Conservation (phyloP, 2,888 invertebrate species). For the Cosmorhoe ocellata region DNA sequence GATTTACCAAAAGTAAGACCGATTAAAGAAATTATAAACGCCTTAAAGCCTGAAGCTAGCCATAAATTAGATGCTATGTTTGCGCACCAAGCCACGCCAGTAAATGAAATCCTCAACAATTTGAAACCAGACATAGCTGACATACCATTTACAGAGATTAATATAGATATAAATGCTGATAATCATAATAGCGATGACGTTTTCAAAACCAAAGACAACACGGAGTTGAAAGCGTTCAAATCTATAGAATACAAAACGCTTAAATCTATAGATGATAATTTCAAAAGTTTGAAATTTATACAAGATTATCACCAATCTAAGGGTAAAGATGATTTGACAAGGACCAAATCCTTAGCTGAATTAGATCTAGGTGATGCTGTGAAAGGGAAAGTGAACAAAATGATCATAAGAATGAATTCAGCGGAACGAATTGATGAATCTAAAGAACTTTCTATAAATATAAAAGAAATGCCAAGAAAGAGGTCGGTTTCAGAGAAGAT, state of each 20-base stretch:
- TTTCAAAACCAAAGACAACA: not conserved
- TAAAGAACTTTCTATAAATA: conserved; percentile 44
- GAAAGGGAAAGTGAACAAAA: conserved; percentile 54
- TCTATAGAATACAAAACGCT: conserved; percentile 24
- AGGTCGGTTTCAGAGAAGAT: conserved; percentile 64
- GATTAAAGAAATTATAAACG: conserved; percentile 11
- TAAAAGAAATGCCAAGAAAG: conserved; percentile 56
- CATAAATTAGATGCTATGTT: conserved; percentile 13
- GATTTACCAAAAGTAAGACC: conserved; percentile 5
- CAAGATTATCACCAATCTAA: conserved; percentile 20
- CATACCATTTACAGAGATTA: not conserved
- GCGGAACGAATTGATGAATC: conserved; percentile 44
- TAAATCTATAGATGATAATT: conserved; percentile 16
- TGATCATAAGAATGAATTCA: conserved; percentile 60
- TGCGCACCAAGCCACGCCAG: conserved; percentile 6
- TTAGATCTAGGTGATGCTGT: conserved; percentile 56
- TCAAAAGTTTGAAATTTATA: conserved; percentile 17
- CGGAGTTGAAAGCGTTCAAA: conserved; percentile 1
- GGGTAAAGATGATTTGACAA: conserved; percentile 19
- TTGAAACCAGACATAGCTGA: conserved; percentile 2
- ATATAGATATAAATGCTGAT: not conserved
- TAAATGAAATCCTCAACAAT: conserved; percentile 11
- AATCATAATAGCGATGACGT: not conserved
- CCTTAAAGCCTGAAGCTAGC: conserved; percentile 2
- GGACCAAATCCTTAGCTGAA: conserved; percentile 56